phyloP scores from a whole-genome alignment of 2,113 vertebrate genomes.

The Tragelaphus imberbis region DNA sequence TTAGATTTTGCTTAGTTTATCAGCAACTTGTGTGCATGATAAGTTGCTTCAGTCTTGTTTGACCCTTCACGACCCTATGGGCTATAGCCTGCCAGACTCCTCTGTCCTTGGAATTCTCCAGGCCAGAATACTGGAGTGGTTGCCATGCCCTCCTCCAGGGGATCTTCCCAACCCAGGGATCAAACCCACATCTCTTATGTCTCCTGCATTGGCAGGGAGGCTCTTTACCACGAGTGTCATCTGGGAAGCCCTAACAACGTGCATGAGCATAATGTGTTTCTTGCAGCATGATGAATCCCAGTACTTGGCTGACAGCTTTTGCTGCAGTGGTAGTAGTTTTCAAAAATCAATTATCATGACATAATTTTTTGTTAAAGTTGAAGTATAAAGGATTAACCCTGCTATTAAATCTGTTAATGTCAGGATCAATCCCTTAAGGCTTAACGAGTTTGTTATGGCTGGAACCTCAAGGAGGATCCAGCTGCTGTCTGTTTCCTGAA shows the following conservation, averaged over 20 bases:
- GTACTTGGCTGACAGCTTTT: neutral
- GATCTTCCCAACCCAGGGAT: neutral
- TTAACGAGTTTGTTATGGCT: conserved; percentile 6
- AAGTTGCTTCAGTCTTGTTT: neutral
- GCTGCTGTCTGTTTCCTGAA: neutral
- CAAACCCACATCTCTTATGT: neutral
- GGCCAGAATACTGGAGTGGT: neutral
- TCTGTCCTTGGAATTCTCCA: neutral
- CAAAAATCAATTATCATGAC: neutral
- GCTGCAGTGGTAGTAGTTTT: neutral
- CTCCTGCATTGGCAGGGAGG: neutral
- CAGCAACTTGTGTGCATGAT: neutral
- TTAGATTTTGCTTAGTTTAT: neutral
- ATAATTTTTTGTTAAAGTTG: neutral
- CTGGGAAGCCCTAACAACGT: neutral
- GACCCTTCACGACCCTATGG: neutral
- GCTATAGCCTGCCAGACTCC: neutral
- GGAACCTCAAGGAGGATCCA: neutral
- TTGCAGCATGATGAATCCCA: neutral
- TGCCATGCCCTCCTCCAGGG: neutral
- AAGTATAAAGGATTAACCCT: neutral
- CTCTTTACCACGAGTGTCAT: neutral
- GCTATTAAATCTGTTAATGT: conserved; percentile 3
- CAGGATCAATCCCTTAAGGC: neutral
- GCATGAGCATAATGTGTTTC: neutral